These are phyloP conservation scores for Halesus radiatus DNA, from an alignment of 1,140 invertebrate species.

Conservation along the genomic window DNA sequence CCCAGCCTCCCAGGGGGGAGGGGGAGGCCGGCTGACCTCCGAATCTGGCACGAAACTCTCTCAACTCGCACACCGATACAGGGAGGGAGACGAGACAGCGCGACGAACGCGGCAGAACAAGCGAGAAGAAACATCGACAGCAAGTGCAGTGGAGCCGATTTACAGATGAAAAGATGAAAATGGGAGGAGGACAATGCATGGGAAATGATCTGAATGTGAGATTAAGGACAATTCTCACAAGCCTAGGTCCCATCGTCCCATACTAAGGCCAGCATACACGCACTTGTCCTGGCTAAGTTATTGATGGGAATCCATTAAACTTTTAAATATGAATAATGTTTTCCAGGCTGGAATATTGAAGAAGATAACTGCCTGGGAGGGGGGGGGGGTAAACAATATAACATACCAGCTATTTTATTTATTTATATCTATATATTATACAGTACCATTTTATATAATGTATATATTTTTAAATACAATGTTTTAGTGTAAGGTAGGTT, in stretches of 20 bases:
- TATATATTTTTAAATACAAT: no score
- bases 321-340: no score
- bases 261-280: no score
- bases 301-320: no score
- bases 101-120: neutral
- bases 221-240: conserved; percentile 16
- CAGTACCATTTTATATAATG: no score
- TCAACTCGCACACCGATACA: neutral
- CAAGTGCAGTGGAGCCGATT: neutral
- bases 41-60: conserved; percentile 40
- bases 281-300: no score
- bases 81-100: conserved; percentile 10
- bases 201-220: conserved; percentile 26
- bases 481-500: no score
- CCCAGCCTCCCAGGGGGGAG: neutral
- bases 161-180: conserved; percentile 10
- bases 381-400: no score
- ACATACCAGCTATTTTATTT: no score
- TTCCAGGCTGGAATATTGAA: no score
- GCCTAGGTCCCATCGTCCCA: neutral
- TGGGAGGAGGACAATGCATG: conserved; percentile 19
- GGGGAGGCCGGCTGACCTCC: conserved; percentile 34
- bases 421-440: no score
- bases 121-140: neutral
- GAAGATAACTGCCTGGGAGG: no score